A percentile compares a stretch with the other conserved stretches of the same genome.
phyloP scores from a whole-genome alignment of 2,797 vertebrate genomes.

The Gouania willdenowi region DNA sequence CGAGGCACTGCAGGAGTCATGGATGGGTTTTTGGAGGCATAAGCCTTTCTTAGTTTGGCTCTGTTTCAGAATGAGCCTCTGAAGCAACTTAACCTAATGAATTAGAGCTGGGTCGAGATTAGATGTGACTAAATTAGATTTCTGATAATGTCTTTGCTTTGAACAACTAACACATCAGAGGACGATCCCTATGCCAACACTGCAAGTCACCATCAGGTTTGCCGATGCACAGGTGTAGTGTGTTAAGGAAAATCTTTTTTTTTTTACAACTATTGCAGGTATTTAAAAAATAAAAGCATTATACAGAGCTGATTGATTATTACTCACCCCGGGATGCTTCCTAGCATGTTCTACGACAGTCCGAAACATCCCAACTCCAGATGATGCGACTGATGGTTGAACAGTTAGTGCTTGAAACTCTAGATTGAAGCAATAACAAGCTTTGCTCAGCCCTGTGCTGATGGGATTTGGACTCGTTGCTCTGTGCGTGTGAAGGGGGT shows the following conservation, averaged over 20 bases:
- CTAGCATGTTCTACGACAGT: conserved; percentile 46
- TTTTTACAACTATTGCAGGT: too few species aligned
- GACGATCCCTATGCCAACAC: background rate
- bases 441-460: conserved; percentile 9
- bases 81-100: conserved; percentile 15
- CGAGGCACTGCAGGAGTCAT: background rate
- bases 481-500: conserved; percentile 18
- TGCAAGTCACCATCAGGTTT: too few species aligned
- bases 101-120: conserved; percentile 17
- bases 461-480: conserved; percentile 54
- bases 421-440: conserved; percentile 12
- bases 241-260: too few species aligned
- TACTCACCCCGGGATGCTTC: conserved; percentile 65
- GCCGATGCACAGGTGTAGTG: too few species aligned
- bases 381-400: background rate
- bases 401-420: conserved; percentile 2
- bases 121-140: conserved; percentile 25
- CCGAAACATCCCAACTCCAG: conserved; percentile 37
- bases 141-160: background rate
- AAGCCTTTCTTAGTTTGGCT: conserved; percentile 11
- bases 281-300: too few species aligned
- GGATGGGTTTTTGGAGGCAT: conserved; percentile 6
- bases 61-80: conserved; percentile 22
- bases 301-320: too few species aligned
- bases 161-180: conserved; percentile 1